Evolutionary conservation across 2,113 vertebrate genomes (phyloP), one percentile per base, ranked within the genome.

Genomic region (Crotalus helleri): DNA sequence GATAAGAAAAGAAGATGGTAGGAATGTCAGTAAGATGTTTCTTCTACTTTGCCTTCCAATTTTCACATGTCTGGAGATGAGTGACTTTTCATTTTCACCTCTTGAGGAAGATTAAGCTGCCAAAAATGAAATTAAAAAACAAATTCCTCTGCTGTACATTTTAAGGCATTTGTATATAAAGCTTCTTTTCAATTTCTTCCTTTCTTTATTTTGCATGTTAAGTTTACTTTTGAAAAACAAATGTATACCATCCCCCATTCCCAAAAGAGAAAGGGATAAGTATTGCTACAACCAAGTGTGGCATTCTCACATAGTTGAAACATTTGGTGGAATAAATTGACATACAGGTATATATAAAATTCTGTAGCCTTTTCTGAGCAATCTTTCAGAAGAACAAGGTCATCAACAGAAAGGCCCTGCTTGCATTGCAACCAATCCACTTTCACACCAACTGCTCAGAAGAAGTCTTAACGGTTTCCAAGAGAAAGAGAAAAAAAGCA

Each of bases 81-180:
- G 92, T 94, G 94, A 74, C 94, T 94, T 93, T 94, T 93, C 89
- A 87, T 87, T 92, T 93, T 96, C 94, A 93, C 96, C 96, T 95
- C 94, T 91, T 89, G 93, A 93, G 95, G 93, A 95, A 93, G 5
- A 87, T 93, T 94, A 93, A 96, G 55, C 69, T 46, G 26, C 69
- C 69, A 92, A 81, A 95, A 92, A 93, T 94, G 95, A 96, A 96
- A 95, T 86, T 88, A 88, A 90, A 88, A 95, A 95, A 93, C 53
- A 39, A 95, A 92, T 95, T 69, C 86, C 49, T n/a, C 13, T 94
- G 93, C 61, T 2, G 2, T 92, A 91, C 0, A 0, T 93, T 74
- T 95, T 93, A 94, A 96, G 93, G 93, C 59, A 61, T 89, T 0
- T 0, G 33, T 93, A 74, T 10, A 49, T 23, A 90, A 11, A 21